Evolutionary conservation across 2,888 invertebrate genomes (phyloP), one percentile per base, ranked within the genome.

Genomic region (Amphipyra berbera): DNA sequence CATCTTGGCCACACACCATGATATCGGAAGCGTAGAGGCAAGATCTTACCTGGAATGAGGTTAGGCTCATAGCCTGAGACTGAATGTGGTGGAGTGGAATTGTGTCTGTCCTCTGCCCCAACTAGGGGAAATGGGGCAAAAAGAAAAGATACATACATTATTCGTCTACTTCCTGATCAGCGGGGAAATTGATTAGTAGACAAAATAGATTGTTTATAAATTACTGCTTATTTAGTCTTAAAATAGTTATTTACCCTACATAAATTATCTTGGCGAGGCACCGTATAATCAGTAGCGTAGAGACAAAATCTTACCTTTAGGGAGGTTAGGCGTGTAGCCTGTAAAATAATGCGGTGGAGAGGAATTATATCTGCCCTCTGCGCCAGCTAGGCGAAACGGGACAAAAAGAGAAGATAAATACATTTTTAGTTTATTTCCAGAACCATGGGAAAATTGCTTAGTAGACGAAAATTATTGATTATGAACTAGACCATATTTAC

Each of bases 91-190:
- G 44, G 35, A 44, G 40, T 41, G 10, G n/a, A 35, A 47, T 33
- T 50, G 10, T 21, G 44, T 37, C 54, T 54, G 37, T 21, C 45
- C 21, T 54, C 54, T 45, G 45, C 54, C 54, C 54, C 54, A 12
- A 37, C 54, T 54, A 45, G 54, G 54, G 44, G 54, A 54, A 45
- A 42, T 37, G n/a, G 35, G 33, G 10, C 15, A 42, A 38, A 49
- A 30, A 46, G 0, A 14, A 5, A 35, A 50, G 6, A 10, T 3
- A 12, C 7, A 37, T 13, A 3, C 7, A 35, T 7, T 7, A 15
- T 27, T 35, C 0, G 3, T 48, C 40, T n/a, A 30, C 30, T 7
- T 30, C 30, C 30, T 30, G 30, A 30, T 30, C 30, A 30, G 30
- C 6, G 2, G n/a, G 38, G n/a, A 40, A 12, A 12, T 12, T 12